phyloP scores from a whole-genome alignment of 2,113 vertebrate species.

The Xenopus laevis region DNA sequence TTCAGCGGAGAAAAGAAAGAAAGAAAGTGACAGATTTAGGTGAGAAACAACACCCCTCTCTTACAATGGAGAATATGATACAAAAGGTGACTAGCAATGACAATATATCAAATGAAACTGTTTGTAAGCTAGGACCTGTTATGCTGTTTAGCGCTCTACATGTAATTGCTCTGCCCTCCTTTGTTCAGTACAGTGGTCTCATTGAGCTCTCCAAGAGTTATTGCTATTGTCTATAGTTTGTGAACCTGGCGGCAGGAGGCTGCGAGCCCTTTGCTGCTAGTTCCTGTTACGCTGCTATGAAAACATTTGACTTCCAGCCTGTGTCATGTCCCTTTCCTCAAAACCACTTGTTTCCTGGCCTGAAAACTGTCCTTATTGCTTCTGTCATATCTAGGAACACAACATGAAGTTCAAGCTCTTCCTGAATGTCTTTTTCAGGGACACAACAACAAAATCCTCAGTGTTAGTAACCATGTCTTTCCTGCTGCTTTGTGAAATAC shows the following conservation, averaged over 20 bases:
- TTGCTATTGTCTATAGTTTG: constrained; percentile 42
- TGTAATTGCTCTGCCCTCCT: constrained; percentile 26
- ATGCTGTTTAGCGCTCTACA: not conserved
- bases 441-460: constrained; percentile 58
- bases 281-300: constrained; percentile 45
- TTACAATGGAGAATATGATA: not conserved
- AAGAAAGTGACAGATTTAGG: not conserved
- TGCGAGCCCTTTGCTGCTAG: constrained; percentile 43
- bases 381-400: constrained; percentile 51
- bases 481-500: constrained; percentile 60
- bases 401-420: constrained; percentile 51
- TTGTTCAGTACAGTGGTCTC: constrained; percentile 32
- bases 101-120: not conserved
- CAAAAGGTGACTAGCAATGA: not conserved
- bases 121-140: not conserved
- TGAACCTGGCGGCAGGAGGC: constrained; percentile 44
- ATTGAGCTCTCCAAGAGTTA: constrained; percentile 33
- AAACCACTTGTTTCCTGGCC: constrained; percentile 46
- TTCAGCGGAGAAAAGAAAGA: too few species aligned
- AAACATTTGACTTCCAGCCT: constrained; percentile 27
- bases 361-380: constrained; percentile 47
- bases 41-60: not conserved
- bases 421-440: constrained; percentile 52
- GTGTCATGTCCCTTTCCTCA: constrained; percentile 28
- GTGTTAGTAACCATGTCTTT: constrained; percentile 60